A percentile compares a stretch with the other conserved stretches of the same genome.
Evolutionary conservation across 2,888 invertebrate genomes (phyloP).

Genomic region (Hipparchia semele): DNA sequence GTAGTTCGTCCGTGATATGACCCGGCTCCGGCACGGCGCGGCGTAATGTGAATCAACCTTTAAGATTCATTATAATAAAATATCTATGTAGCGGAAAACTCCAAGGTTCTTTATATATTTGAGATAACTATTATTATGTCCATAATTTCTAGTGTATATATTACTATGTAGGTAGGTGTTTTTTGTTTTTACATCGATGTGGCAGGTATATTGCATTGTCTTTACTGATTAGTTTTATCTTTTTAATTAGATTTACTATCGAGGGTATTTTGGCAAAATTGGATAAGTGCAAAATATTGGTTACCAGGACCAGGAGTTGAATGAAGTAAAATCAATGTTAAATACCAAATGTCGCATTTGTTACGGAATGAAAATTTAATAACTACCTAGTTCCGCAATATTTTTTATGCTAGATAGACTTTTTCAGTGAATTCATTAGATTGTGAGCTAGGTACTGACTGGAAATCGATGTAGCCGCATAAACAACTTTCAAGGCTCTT

Average conservation of each 20-base stretch:
- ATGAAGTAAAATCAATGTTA: neutral
- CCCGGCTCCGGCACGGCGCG: too few species aligned
- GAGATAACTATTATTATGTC: too few species aligned
- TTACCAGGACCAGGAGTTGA: neutral
- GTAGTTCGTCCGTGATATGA: too few species aligned
- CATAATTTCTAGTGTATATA: too few species aligned
- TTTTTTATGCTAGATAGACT: constrained; percentile 10
- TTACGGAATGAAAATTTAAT: neutral
- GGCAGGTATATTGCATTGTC: too few species aligned
- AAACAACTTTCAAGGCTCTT: constrained; percentile 38
- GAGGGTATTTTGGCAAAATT: neutral
- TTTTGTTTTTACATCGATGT: too few species aligned
- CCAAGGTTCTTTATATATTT: too few species aligned
- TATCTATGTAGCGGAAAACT: too few species aligned
- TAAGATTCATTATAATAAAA: too few species aligned
- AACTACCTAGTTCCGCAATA: constrained; percentile 1
- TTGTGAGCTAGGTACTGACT: constrained; percentile 23
- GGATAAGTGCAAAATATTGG: neutral
- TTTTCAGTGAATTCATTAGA: constrained; percentile 25
- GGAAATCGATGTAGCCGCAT: constrained; percentile 37
- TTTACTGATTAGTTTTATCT: too few species aligned
- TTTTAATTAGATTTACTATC: neutral
- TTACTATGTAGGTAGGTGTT: too few species aligned
- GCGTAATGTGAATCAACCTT: too few species aligned
- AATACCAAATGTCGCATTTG: constrained; percentile 1